These are phyloP conservation scores for Sepiola atlantica DNA, from an alignment of 2,888 invertebrate species.

Conservation along the genomic window DNA sequence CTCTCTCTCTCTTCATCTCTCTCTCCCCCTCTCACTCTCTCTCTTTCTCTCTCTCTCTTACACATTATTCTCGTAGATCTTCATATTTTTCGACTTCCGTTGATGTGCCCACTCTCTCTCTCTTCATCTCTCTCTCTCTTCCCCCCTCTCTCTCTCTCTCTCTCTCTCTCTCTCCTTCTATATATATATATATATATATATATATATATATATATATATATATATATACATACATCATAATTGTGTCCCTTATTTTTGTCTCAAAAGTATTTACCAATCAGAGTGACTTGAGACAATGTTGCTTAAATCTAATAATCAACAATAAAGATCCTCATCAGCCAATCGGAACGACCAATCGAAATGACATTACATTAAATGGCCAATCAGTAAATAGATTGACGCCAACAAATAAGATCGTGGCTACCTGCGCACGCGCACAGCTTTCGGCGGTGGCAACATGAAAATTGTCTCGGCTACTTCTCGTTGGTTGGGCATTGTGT, in stretches of 20 bases:
- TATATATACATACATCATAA: too few species aligned
- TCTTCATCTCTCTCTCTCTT: too few species aligned
- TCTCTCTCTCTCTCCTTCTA: too few species aligned
- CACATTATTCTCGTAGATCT: too few species aligned
- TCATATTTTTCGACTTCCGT: too few species aligned
- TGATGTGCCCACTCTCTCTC: too few species aligned
- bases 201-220: too few species aligned
- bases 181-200: too few species aligned
- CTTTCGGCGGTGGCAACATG: not conserved
- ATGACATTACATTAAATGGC: not conserved
- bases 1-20: too few species aligned
- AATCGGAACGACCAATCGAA: not conserved
- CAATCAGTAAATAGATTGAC: not conserved
- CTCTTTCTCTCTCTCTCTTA: too few species aligned
- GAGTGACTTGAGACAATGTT: not conserved
- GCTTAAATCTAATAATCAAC: not conserved
- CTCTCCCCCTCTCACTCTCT: too few species aligned
- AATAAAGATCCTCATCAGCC: not conserved
- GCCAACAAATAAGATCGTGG: not conserved
- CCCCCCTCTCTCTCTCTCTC: too few species aligned
- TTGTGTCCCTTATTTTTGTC: not conserved
- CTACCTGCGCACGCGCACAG: not conserved
- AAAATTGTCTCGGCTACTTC: not conserved
- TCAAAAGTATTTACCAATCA: not conserved
- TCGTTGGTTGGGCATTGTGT: not conserved